Evolutionary conservation across 1,140 invertebrate species (phyloP).

Genomic region (Triops longicaudatus): DNA sequence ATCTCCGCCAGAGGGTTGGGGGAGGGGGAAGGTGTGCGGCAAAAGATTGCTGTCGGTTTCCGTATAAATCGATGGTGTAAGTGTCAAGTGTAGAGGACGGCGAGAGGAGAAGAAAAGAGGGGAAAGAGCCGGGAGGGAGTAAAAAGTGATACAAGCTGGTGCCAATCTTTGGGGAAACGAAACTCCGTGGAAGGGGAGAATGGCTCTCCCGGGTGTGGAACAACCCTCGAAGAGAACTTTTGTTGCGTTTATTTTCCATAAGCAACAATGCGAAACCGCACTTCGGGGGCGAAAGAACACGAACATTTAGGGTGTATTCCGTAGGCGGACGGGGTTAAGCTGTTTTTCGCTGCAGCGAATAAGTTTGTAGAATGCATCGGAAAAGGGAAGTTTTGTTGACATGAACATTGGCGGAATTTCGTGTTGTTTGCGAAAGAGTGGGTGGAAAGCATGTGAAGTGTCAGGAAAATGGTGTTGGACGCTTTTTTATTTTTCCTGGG

Average conservation of each 20-base stretch:
- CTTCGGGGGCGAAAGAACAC: background rate
- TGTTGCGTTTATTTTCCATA: background rate
- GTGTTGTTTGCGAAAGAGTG: background rate
- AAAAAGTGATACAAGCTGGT: background rate
- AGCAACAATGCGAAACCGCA: slow-evolving; percentile 9
- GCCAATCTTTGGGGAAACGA: slow-evolving; percentile 1
- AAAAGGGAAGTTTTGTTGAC: slow-evolving; percentile 2
- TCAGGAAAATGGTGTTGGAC: background rate
- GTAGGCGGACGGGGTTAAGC: background rate
- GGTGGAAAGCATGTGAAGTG: background rate
- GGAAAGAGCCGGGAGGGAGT: background rate
- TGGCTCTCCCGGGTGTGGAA: background rate
- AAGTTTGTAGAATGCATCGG: background rate
- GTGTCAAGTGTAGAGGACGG: background rate
- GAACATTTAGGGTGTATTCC: background rate
- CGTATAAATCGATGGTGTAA: background rate
- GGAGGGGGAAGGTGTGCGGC: too few species aligned
- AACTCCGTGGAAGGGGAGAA: background rate
- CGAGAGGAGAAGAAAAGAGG: background rate
- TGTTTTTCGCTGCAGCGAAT: background rate
- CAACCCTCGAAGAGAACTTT: background rate
- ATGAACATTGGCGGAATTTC: background rate
- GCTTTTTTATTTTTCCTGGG: too few species aligned
- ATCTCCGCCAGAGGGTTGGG: background rate
- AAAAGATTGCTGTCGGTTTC: slow-evolving; percentile 4